Percentiles rank a stretch among this genome's conserved stretches.
Conservation (phyloP, 64 coral and sea anemone species). For the Montipora cactus region DNA sequence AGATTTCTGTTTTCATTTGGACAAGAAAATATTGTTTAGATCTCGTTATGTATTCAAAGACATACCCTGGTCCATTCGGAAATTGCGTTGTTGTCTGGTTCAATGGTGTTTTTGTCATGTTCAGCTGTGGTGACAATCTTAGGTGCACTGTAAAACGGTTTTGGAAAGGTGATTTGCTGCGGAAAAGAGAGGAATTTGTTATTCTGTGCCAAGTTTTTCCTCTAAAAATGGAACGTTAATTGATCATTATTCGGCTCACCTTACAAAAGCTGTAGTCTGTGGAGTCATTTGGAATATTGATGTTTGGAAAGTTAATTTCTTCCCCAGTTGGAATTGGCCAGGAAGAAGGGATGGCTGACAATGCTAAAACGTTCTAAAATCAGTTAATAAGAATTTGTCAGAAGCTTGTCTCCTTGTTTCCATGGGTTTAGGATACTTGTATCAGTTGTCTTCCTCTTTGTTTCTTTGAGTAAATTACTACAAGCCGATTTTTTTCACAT, state of each 20-base stretch:
- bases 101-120: constrained; percentile 58
- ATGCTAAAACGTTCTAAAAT: constrained; percentile 68
- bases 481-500: too few relatives aligned
- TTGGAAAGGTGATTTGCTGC: constrained; percentile 43
- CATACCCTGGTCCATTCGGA: constrained; percentile 76
- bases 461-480: too few relatives aligned
- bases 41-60: too few relatives aligned
- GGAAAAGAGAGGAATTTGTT: neutral
- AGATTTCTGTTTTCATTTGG: too few relatives aligned
- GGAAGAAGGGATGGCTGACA: constrained; percentile 26
- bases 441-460: too few relatives aligned
- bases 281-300: neutral
- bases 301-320: constrained; percentile 46
- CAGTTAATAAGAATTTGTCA: neutral
- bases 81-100: constrained; percentile 82
- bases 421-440: too few relatives aligned
- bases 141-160: constrained; percentile 63
- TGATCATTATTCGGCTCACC: constrained; percentile 1
- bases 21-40: too few relatives aligned
- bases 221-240: neutral
- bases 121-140: constrained; percentile 62
- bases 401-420: neutral
- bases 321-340: constrained; percentile 48
- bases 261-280: constrained; percentile 81
- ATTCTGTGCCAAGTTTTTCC: neutral